Percentiles rank a stretch among this genome's conserved stretches.
phyloP scores from a whole-genome alignment of 1,140 invertebrate genomes.

The Halesus radiatus region DNA sequence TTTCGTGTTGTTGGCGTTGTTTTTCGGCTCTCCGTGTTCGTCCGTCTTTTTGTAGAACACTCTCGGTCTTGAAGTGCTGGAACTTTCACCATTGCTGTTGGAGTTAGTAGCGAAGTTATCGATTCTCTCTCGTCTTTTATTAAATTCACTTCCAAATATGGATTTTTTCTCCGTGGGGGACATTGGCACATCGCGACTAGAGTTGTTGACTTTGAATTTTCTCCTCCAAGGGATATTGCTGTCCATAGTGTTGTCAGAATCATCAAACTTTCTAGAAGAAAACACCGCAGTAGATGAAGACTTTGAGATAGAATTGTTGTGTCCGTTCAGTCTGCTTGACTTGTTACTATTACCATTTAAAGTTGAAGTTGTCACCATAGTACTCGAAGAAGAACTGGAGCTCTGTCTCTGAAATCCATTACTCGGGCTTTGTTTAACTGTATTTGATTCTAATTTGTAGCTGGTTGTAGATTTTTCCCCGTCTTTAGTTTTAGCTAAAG shows the following conservation, averaged over 20 bases:
- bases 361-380: neutral
- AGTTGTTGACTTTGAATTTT: conserved; percentile 74
- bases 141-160: conserved; percentile 71
- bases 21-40: conserved; percentile 59
- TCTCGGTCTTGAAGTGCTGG: conserved; percentile 59
- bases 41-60: conserved; percentile 66
- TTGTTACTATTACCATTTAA: neutral
- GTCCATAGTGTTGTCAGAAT: conserved; percentile 34
- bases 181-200: conserved; percentile 75
- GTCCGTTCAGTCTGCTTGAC: conserved; percentile 18
- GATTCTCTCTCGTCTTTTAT: conserved; percentile 65
- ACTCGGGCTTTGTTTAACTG: conserved; percentile 21
- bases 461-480: conserved; percentile 26
- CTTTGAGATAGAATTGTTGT: conserved; percentile 10
- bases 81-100: conserved; percentile 33
- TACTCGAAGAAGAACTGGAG: conserved; percentile 15
- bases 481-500: conserved; percentile 13
- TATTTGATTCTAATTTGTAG: conserved; percentile 36
- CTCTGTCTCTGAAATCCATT: conserved; percentile 12
- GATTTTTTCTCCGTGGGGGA: conserved; percentile 71
- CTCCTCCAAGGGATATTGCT: conserved; percentile 73
- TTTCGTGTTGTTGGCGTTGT: conserved; percentile 77
- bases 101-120: conserved; percentile 62
- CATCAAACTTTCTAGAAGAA: conserved; percentile 17
- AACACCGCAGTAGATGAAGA: conserved; percentile 23